Evolutionary conservation across 2,113 vertebrate genomes (phyloP), one percentile per base, ranked within the genome.

Genomic region (Amphiprion ocellaris): DNA sequence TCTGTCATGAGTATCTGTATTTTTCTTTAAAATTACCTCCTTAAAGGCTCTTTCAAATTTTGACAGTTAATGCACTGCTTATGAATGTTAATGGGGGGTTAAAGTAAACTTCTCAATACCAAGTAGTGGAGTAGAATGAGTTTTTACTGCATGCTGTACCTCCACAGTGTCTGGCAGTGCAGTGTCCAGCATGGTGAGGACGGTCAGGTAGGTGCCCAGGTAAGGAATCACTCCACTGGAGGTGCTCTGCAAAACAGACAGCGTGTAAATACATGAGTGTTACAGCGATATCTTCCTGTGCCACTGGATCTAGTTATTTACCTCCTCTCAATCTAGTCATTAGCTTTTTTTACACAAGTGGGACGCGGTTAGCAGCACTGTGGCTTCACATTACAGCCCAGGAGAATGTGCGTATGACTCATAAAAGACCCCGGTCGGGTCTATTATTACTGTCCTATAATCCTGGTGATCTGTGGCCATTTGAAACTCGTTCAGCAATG

Each of bases 131-230:
- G 26, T 26, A 26, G 26, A 26, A 26, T 26, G 17, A 78, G 10
- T 0, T 26, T 24, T 59, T 53, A 9, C 16, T 3, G 11, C 39
- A 33, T 4, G 10, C 2, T 5, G 4, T 81, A 98, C 97, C 96
- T 97, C 92, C 67, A 96, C 49, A 2, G 79, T 90, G 88, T 98
- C 96, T 0, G 95, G 94, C 77, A 97, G 92, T 8, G 97, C 97
- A 0, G 97, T 97, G 90, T 98, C 97, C 93, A 97, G 83, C 97
- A 98, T 97, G 74, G 96, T 95, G 77, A 98, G 94, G 67, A 96
- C 94, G 0, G 95, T 97, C 85, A 98, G 94, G 24, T 97, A 97
- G 9, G 96, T 97, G 52, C 97, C 97, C 28, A 97, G 94, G 87
- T 98, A 98, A 0, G 96, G 97, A 9, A 98, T 89, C 1, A 93